Evolutionary conservation across 2,888 invertebrate genomes (phyloP).

Genomic region (Vesta saturnalis): DNA sequence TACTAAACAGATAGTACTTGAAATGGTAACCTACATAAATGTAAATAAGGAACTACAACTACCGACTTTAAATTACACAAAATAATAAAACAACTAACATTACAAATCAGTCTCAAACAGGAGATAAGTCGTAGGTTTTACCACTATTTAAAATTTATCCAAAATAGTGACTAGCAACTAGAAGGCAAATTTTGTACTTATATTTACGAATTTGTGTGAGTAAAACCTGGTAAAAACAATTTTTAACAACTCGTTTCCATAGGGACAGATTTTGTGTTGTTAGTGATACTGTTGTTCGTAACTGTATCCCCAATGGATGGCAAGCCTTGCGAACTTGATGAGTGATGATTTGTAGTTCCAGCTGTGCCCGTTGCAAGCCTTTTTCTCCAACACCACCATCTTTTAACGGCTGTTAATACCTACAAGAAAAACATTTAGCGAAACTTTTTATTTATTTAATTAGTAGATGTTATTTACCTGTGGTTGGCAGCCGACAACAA

Average conservation of each 20-base stretch:
- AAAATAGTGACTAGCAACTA: slow-evolving; percentile 19
- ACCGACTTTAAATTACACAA: slow-evolving; percentile 20
- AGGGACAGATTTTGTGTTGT: slow-evolving; percentile 64
- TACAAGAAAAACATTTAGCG: slow-evolving; percentile 47
- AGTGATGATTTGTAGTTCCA: slow-evolving; percentile 73
- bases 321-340: slow-evolving; percentile 81
- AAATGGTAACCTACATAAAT: slow-evolving; percentile 28
- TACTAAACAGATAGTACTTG: slow-evolving; percentile 15
- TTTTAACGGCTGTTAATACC: slow-evolving; percentile 74
- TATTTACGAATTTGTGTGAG: slow-evolving; percentile 17
- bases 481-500: slow-evolving; percentile 89
- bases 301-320: slow-evolving; percentile 84
- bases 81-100: slow-evolving; percentile 15
- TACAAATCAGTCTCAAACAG: slow-evolving; percentile 30
- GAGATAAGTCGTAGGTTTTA: slow-evolving; percentile 28
- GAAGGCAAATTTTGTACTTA: slow-evolving; percentile 29
- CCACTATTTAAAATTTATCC: slow-evolving; percentile 18
- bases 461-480: slow-evolving; percentile 67
- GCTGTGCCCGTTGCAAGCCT: slow-evolving; percentile 64
- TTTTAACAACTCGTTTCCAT: slow-evolving; percentile 67
- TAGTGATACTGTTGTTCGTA: slow-evolving; percentile 75
- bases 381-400: slow-evolving; percentile 66
- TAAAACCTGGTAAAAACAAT: background rate
- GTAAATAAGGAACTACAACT: slow-evolving; percentile 35
- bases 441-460: background rate